Conservation (phyloP, 30 jellyfish, hydroid and myxozoan genomes). For the Catostylus mosaicus region DNA sequence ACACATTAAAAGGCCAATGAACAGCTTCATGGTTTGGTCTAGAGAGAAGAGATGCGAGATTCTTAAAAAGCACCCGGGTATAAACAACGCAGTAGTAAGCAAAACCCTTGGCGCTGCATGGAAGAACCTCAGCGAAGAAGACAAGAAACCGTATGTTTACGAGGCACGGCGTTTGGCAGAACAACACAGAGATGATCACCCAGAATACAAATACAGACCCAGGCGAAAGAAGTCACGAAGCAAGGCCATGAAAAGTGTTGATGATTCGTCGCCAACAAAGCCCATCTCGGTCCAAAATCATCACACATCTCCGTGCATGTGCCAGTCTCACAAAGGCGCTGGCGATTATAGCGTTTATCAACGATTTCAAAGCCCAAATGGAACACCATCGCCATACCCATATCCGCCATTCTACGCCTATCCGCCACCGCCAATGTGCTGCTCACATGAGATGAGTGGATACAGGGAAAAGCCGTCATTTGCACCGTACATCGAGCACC, state of each 20-base stretch:
- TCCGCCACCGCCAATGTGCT: conserved; percentile 32
- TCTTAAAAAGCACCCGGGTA: conserved; percentile 71
- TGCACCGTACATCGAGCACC: conserved; percentile 47
- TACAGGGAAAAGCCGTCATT: conserved; percentile 33
- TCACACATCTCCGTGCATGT: conserved; percentile 56
- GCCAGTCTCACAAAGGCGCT: conserved; percentile 37
- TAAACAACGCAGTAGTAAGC: conserved; percentile 77
- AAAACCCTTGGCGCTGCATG: conserved; percentile 82
- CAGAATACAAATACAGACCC: conserved; percentile 77
- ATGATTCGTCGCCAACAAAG: conserved; percentile 16
- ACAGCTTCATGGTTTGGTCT: conserved; percentile 86
- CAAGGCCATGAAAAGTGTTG: conserved; percentile 26
- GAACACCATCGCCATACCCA: conserved; percentile 8
- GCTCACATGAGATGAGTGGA: conserved; percentile 25
- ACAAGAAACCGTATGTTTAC: conserved; percentile 74
- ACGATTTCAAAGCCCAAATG: conserved; percentile 6
- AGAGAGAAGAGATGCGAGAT: conserved; percentile 77
- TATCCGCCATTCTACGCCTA: conserved; percentile 31
- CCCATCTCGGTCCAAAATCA: conserved; percentile 17
- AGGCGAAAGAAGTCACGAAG: conserved; percentile 65
- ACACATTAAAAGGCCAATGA: conserved; percentile 82
- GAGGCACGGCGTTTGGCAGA: conserved; percentile 76
- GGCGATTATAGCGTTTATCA: conserved; percentile 24
- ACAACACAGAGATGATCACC: conserved; percentile 75
- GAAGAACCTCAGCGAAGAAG: conserved; percentile 77